Base-by-base conservation (phyloP, 2,113 vertebrate species). In the Festucalex cinctus region DNA sequence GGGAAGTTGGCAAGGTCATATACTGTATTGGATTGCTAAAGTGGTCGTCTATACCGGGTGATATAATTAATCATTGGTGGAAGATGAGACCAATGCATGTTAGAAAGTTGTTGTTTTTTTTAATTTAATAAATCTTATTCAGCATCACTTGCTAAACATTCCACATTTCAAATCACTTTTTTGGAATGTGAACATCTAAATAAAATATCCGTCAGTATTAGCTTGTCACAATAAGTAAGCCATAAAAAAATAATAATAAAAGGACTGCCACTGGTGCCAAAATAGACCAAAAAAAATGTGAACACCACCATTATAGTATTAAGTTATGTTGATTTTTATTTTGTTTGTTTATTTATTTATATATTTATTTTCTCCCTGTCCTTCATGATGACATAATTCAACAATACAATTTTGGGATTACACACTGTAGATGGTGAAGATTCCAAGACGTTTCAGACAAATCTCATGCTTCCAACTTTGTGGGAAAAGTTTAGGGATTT, bases 1-100 rank as follows among this genome's bases (percentile, higher is more conserved):
- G 78, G 71, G 68, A 77, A 75, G 28, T 62, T 58, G 59, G 37
- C 22, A 2, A 61, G 44, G 70, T 78, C 22, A 5, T 32, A 32
- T 32, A 32, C 28, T 69, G 70, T 70, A 65, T 3, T 66, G 71
- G 44, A 43, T 32, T 3, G 8, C 14, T 51, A 20, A 51, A 51
- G 20, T 51, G 9, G 48, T 51, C 8, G 7, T 20, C 48, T 49
- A n/a, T 9, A 49, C n/a, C 46, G 0, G 41, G 53, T 19, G 26
- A 71, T 53, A 78, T 66, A 68, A 56, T 71, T 8, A 60, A 71
- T 74, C 64, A 64, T 17, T 44, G 43, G 10, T 26, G 51, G 22
- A 54, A 26, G 24, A 54, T 26, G 51, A 54, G 22, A 51, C 9
- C 22, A 20, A n/a, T 51, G 26, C 51, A 54, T 54, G 22, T 53